phyloP scores from a whole-genome alignment of 1,140 invertebrate genomes.

The Ptiloglossa arizonensis region DNA sequence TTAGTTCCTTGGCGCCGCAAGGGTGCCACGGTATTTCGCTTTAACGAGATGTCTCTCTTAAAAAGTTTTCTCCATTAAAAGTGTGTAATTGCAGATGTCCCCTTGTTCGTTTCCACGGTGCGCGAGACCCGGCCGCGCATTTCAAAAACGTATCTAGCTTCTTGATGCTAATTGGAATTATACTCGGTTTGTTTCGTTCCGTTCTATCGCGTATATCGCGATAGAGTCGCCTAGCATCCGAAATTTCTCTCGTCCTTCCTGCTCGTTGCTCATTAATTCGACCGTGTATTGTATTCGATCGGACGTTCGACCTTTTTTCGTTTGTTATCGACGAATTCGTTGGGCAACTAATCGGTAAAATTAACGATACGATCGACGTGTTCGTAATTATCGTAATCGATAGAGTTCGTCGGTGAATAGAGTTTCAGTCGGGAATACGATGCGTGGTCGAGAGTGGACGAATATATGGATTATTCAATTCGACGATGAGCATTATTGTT shows the following conservation, averaged over 20 bases:
- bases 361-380: not conserved
- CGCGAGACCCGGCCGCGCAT: not conserved
- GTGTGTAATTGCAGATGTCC: slow-evolving; percentile 37
- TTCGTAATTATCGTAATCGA: not conserved
- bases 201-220: not conserved
- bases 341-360: not conserved
- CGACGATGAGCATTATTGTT: not conserved
- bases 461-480: not conserved
- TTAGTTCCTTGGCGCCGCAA: slow-evolving; percentile 1
- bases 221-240: not conserved
- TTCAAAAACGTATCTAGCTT: slow-evolving; percentile 11
- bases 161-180: slow-evolving; percentile 39
- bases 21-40: slow-evolving; percentile 16
- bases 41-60: slow-evolving; percentile 51
- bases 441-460: not conserved
- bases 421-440: slow-evolving; percentile 21
- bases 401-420: not conserved
- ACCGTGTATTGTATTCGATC: not conserved
- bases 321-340: not conserved
- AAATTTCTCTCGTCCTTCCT: not conserved
- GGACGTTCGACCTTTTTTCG: not conserved
- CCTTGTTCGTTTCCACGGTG: slow-evolving; percentile 1
- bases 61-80: slow-evolving; percentile 50
- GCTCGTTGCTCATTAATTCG: not conserved
- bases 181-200: not conserved